Evolutionary conservation across 2,113 vertebrate genomes (phyloP), one percentile per base, ranked within the genome.

Genomic region (Scomber colias): DNA sequence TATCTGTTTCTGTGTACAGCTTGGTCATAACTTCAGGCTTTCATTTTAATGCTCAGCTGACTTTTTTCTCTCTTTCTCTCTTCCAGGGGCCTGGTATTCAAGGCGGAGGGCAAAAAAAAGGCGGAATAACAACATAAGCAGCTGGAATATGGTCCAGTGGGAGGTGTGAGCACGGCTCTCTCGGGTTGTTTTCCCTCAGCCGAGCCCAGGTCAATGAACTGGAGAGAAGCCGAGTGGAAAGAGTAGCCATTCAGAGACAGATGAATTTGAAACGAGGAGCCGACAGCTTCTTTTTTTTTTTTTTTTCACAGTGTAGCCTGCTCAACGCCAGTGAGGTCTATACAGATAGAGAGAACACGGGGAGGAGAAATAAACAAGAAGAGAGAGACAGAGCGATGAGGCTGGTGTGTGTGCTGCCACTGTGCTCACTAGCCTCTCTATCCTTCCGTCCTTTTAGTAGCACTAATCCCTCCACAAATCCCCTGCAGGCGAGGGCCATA

Each of bases 401-500:
- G 50, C 61, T 27, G 79, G 53, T 75, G 48, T 62, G 48, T 62
- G 62, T 59, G 56, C 71, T 11, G 31, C 55, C 5, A 31, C 59
- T 64, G 31, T 72, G 30, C 63, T 17, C 73, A 49, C 77, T 75
- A 5, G 57, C 24, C 24, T 45, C 62, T 75, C 62, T 67, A 31
- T 83, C 84, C 75, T 63, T 75, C 86, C 56, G 75, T 86, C 79
- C 81, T 87, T 89, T 89, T 68, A 92, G 83, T 63, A 82, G 74
- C 81, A 83, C 85, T 94, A 94, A 94, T 93, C 92, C 90, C 75
- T 72, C 75, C 71, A 68, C 86, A 79, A 84, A 89, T 91, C 90
- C 90, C 77, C 75, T 48, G 71, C 73, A 79, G 71, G 27, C 51
- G 5, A 75, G 40, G 44, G 72, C 85, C 87, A 64, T 69, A 86